Evolutionary conservation across 2,113 vertebrate species (phyloP).

Genomic region (Rhabdornis inornatus): DNA sequence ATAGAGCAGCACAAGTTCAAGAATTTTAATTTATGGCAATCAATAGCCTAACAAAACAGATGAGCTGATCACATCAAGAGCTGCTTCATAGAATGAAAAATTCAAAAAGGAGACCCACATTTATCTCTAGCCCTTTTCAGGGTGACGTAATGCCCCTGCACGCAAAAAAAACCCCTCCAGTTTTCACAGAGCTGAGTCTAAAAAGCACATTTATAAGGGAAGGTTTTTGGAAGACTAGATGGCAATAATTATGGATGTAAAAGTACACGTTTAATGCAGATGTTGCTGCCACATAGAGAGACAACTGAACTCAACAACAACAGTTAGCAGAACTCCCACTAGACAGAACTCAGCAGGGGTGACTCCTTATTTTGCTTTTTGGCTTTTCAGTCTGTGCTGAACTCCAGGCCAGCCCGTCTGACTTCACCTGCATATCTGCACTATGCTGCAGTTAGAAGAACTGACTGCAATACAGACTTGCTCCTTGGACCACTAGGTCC

Average conservation of each 20-base stretch:
- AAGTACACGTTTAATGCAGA: background rate
- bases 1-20: background rate
- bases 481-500: background rate
- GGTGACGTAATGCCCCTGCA: background rate
- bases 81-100: background rate
- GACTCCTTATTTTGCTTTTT: background rate
- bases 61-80: background rate
- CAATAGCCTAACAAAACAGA: background rate
- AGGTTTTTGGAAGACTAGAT: background rate
- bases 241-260: background rate
- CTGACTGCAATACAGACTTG: background rate
- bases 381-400: background rate
- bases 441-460: background rate
- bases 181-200: background rate
- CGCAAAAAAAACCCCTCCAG: background rate
- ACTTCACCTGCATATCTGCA: background rate
- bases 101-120: background rate
- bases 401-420: background rate
- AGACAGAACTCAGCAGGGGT: background rate
- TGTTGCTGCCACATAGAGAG: background rate
- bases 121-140: background rate
- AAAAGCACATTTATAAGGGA: background rate
- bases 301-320: background rate
- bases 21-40: background rate
- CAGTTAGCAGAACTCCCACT: background rate